Evolutionary conservation across 2,888 invertebrate species (phyloP).

Genomic region (Aphodius granarius): DNA sequence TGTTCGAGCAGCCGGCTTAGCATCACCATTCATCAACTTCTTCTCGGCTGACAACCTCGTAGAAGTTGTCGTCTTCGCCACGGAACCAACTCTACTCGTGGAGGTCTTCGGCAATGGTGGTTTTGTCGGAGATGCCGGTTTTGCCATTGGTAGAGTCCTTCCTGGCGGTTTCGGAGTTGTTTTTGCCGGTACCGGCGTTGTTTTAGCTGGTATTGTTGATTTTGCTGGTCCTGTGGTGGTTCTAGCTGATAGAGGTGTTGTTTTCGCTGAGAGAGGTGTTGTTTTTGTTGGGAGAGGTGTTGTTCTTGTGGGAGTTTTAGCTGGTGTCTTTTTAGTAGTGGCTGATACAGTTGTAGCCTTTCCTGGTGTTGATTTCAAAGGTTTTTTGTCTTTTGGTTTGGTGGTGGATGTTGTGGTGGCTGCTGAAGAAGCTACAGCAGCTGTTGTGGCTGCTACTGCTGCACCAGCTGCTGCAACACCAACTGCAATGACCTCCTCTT

Average conservation of each 20-base stretch:
- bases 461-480: constrained; percentile 27
- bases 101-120: neutral
- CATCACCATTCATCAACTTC: constrained; percentile 33
- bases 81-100: neutral
- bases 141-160: too few species aligned
- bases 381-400: constrained; percentile 39
- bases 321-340: constrained; percentile 31
- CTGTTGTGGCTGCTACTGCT: constrained; percentile 42
- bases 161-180: too few species aligned
- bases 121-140: constrained; percentile 14
- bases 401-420: constrained; percentile 45
- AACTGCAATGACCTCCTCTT: constrained; percentile 14
- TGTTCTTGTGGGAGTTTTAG: constrained; percentile 32
- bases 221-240: constrained; percentile 17
- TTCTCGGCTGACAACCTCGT: constrained; percentile 24
- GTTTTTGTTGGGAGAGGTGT: constrained; percentile 31
- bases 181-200: too few species aligned
- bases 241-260: constrained; percentile 27
- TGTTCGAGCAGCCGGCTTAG: constrained; percentile 30
- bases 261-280: too few species aligned
- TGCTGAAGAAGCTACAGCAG: constrained; percentile 43
- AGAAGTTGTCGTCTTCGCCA: neutral
- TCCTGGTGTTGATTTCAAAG: constrained; percentile 38
- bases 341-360: constrained; percentile 34
- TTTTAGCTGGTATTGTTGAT: constrained; percentile 21